Conservation (phyloP, 2,888 invertebrate genomes). For the Phaonia tiefii region DNA sequence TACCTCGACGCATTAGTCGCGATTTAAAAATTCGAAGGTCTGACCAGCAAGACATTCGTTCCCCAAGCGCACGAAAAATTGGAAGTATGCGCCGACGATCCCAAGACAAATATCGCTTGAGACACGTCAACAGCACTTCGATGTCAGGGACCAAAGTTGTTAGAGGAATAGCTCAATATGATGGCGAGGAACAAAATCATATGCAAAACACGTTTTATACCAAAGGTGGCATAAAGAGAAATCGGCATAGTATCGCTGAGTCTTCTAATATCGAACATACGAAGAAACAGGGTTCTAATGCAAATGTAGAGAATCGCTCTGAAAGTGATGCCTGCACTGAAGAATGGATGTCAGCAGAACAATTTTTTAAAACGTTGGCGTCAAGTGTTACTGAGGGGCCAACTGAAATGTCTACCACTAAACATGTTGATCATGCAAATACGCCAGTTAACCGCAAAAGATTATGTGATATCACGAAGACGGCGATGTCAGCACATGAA, state of each 20-base stretch:
- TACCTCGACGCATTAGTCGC: slow-evolving; percentile 86
- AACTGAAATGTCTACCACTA: background rate
- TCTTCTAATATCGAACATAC: no score
- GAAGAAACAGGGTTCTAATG: no score
- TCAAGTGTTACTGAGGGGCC: background rate
- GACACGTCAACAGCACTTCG: slow-evolving; percentile 77
- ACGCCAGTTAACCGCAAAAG: slow-evolving; percentile 39
- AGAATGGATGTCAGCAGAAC: slow-evolving; percentile 80
- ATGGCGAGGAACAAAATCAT: background rate
- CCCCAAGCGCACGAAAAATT: slow-evolving; percentile 91
- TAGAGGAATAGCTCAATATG: background rate
- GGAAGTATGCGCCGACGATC: slow-evolving; percentile 88
- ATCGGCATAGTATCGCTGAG: background rate
- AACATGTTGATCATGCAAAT: slow-evolving; percentile 16
- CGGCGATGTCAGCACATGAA: slow-evolving; percentile 58
- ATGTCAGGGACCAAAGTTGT: background rate
- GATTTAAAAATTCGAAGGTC: slow-evolving; percentile 85
- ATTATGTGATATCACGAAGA: slow-evolving; percentile 55
- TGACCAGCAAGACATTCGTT: slow-evolving; percentile 87
- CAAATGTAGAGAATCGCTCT: no score
- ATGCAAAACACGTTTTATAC: background rate
- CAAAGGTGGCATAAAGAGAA: slow-evolving; percentile 81
- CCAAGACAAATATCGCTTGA: slow-evolving; percentile 83
- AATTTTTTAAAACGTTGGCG: slow-evolving; percentile 75
- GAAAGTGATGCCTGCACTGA: slow-evolving; percentile 63